Conservation (phyloP, 2,888 invertebrate genomes). For the Papilio elwesi region DNA sequence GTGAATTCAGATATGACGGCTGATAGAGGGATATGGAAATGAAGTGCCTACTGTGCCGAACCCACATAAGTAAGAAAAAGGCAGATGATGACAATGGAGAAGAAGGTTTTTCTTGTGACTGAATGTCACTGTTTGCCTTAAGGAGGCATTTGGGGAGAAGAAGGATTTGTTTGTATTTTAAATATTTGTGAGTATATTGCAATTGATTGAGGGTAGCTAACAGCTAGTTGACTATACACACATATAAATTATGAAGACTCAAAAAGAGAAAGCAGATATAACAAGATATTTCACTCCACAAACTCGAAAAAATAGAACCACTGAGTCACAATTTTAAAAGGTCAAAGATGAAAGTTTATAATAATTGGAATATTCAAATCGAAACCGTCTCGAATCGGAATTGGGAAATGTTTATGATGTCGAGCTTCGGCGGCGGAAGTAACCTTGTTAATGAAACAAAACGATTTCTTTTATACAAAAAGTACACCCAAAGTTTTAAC, state of each 20-base stretch:
- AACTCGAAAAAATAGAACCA: conserved; percentile 4
- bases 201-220: too few relatives aligned
- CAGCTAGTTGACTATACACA: too few relatives aligned
- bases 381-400: conserved; percentile 27
- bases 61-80: too few relatives aligned
- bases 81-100: too few relatives aligned
- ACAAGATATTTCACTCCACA: neutral
- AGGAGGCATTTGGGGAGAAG: too few relatives aligned
- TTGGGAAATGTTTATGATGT: conserved; percentile 31
- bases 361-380: conserved; percentile 29
- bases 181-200: too few relatives aligned
- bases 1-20: too few relatives aligned
- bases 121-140: too few relatives aligned
- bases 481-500: conserved; percentile 41
- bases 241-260: neutral
- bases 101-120: too few relatives aligned
- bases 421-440: conserved; percentile 25
- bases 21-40: too few relatives aligned
- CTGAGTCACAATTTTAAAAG: conserved; percentile 11
- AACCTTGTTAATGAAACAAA: conserved; percentile 40
- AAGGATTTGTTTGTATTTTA: too few relatives aligned
- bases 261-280: neutral
- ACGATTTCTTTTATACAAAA: conserved; percentile 37
- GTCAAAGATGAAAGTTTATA: conserved; percentile 22
- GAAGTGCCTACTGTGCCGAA: too few relatives aligned